These are phyloP conservation scores for Acromyrmex heyeri DNA, from an alignment of 1,140 invertebrate genomes.

Conservation along the genomic window DNA sequence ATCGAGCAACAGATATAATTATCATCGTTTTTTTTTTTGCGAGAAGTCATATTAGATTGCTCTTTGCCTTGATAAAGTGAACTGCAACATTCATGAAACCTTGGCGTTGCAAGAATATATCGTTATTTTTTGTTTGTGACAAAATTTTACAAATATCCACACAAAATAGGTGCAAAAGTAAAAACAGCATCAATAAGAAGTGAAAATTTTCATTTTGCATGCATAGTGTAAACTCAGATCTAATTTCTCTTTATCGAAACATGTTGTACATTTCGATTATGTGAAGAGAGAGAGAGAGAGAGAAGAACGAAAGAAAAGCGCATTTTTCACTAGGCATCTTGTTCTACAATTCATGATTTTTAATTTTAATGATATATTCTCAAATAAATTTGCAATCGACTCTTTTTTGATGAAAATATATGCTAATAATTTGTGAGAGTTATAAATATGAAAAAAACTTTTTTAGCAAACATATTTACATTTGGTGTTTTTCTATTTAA, in stretches of 20 bases:
- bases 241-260: constrained; percentile 52
- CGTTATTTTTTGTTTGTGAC: not conserved
- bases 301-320: not conserved
- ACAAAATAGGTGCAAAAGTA: not conserved
- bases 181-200: not conserved
- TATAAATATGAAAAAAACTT: too few species aligned
- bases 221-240: not conserved
- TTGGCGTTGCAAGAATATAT: too few species aligned
- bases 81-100: too few species aligned
- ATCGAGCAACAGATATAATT: not conserved
- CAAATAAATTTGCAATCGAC: not conserved
- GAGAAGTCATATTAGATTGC: not conserved
- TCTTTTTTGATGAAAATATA: not conserved
- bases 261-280: constrained; percentile 9
- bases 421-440: not conserved
- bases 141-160: not conserved
- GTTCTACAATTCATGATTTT: not conserved
- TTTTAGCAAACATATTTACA: too few species aligned
- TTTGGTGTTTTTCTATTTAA: too few species aligned
- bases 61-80: too few species aligned
- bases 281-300: not conserved
- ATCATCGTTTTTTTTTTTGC: constrained; percentile 2
- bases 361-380: not conserved
- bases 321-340: not conserved
- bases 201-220: not conserved